These are phyloP conservation scores for Drosophila obscura DNA, from an alignment of 1,140 invertebrate species.

Conservation along the genomic window DNA sequence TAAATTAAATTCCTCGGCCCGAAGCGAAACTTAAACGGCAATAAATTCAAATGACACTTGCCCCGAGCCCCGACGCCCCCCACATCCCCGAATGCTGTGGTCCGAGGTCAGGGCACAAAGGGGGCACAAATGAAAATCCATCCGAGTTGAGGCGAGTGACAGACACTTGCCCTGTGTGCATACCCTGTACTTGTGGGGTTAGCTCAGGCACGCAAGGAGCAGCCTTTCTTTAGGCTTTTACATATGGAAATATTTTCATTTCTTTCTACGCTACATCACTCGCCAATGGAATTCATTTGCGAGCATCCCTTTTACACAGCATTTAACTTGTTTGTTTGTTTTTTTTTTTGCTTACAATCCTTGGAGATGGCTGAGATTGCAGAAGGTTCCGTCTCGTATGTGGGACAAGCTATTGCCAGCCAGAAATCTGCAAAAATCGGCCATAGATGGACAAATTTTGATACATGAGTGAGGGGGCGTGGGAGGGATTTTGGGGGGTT, in stretches of 20 bases:
- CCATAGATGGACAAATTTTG: not conserved
- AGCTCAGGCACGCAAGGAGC: not conserved
- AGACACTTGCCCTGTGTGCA: conserved; percentile 16
- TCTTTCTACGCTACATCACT: too few species aligned
- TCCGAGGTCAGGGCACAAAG: conserved; percentile 31
- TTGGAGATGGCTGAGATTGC: conserved; percentile 75
- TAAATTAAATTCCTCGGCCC: conserved; percentile 71
- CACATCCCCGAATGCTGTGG: conserved; percentile 3
- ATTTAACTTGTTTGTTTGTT: not conserved
- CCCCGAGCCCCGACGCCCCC: not conserved
- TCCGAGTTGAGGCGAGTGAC: conserved; percentile 32
- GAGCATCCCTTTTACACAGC: not conserved
- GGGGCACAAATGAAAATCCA: conserved; percentile 27
- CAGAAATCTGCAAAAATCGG: conserved; percentile 74
- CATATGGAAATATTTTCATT: too few species aligned
- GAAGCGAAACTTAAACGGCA: conserved; percentile 41
- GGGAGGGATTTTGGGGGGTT: too few species aligned
- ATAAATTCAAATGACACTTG: conserved; percentile 53
- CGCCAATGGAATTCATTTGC: too few species aligned
- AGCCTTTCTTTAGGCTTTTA: too few species aligned
- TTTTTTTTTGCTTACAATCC: conserved; percentile 76
- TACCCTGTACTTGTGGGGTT: conserved; percentile 3
- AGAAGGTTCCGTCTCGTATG: conserved; percentile 75
- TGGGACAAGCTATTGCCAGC: conserved; percentile 78
- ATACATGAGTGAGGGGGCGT: too few species aligned